Evolutionary conservation across 37 sponge, comb jelly and placozoan genomes (phyloP), one percentile per base, ranked within the genome.

Genomic region (Geodia barretti): DNA sequence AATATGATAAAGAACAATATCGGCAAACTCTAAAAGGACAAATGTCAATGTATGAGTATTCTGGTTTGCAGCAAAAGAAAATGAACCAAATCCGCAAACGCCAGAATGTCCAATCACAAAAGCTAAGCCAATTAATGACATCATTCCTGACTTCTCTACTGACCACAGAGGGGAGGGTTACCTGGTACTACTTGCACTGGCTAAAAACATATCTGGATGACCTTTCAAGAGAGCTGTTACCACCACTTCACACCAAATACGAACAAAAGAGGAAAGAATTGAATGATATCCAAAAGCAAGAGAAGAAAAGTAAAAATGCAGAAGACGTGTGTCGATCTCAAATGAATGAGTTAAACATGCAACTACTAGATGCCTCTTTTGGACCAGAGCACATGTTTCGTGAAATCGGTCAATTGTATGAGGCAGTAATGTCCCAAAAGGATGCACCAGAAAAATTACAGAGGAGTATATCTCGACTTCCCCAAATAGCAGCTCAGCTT

Each of bases 401-500:
- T n/a, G n/a, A n/a, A n/a, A n/a, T n/a, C n/a, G 9, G 71, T 32
- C 62, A 73, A 63, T 30, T 73, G 64, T 61, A 73, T 83, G 67
- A 61, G 62, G 63, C 75, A 62, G 41, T n/a, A 36, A n/a, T 39
- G 39, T 31, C 35, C 29, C 28, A 33, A 34, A 24, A 73, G 3
- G 37, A 24, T 34, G 37, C 28, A 39, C 62, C 30, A 66, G 3
- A n/a, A 39, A 4, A 42, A 67, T 3, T 36, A 68, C 31, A 19
- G 54, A n/a, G 41, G 11, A 4, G 25, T 26, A 26, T 62, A 43
- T 2, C 3, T 39, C 62, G 21, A 5, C 62, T 74, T 21, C 83
- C 83, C 73, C 62, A 17, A 26, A 32, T 83, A n/a, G 75, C 75
- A 26, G 83, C 83, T 35, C 64, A 83, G 11, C 54, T 83, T 3